Conservation (phyloP, 2,113 vertebrate species). For the Peromyscus polionotus region DNA sequence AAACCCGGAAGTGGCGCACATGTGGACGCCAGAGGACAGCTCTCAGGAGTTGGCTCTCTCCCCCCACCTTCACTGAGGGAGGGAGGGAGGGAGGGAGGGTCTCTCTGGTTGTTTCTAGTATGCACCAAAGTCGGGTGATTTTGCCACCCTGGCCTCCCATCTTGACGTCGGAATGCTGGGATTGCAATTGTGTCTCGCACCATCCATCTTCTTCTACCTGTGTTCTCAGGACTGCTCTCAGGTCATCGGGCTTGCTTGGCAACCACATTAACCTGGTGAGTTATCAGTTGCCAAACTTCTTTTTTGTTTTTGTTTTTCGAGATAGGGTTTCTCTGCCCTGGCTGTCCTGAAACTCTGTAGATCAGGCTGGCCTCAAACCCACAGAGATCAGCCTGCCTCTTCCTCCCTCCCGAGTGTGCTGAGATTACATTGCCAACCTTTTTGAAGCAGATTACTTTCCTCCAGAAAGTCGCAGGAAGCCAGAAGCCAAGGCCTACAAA, state of each 20-base stretch:
- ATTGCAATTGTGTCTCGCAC: background rate
- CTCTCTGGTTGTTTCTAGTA: background rate
- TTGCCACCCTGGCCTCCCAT: background rate
- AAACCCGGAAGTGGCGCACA: background rate
- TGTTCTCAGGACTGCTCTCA: background rate
- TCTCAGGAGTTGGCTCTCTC: background rate
- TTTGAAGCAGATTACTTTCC: background rate
- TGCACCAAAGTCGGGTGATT: background rate
- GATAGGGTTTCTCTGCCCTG: background rate
- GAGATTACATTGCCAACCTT: background rate
- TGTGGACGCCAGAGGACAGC: background rate
- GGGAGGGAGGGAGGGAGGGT: no score
- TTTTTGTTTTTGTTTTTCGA: background rate
- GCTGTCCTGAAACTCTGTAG: background rate
- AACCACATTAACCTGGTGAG: no score
- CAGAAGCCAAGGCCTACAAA: background rate
- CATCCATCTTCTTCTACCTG: no score
- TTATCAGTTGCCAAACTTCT: background rate
- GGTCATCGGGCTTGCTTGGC: background rate
- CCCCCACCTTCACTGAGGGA: background rate
- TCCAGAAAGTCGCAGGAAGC: slow-evolving; percentile 1
- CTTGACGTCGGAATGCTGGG: no score
- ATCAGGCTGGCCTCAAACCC: background rate
- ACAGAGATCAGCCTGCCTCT: background rate
- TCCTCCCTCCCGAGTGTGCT: background rate